A percentile compares a stretch with the other conserved stretches of the same genome.
phyloP scores from a whole-genome alignment of 2,888 invertebrate species.

The Scaptomyza caliginosa region DNA sequence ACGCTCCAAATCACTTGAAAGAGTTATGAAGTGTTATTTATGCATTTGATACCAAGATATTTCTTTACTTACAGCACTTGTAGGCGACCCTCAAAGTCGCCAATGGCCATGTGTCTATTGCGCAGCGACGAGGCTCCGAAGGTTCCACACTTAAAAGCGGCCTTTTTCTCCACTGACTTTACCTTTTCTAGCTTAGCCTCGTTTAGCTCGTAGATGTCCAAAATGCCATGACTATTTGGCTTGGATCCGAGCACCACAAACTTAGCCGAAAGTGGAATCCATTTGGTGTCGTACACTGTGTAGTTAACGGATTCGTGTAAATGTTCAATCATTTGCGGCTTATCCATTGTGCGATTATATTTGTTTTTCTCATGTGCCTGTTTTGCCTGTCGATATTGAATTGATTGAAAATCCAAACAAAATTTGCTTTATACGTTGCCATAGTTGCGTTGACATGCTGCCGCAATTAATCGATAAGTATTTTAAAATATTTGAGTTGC shows the following conservation, averaged over 20 bases:
- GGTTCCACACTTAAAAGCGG: conserved; percentile 95
- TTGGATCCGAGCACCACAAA: conserved; percentile 94
- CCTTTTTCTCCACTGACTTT: conserved; percentile 91
- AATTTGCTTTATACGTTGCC: conserved; percentile 28
- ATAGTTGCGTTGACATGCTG: conserved; percentile 18
- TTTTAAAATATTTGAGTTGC: background rate
- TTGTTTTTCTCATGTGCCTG: background rate
- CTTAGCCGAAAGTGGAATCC: conserved; percentile 97
- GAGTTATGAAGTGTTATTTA: background rate
- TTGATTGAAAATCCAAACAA: conserved; percentile 10
- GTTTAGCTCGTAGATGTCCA: conserved; percentile 92
- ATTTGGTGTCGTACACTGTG: conserved; percentile 95
- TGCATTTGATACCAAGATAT: background rate
- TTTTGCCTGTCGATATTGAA: conserved; percentile 5
- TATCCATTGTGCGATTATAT: conserved; percentile 86
- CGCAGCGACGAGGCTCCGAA: conserved; percentile 94
- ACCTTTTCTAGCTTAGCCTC: conserved; percentile 89
- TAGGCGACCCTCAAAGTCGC: conserved; percentile 93
- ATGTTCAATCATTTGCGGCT: conserved; percentile 96
- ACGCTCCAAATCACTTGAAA: conserved; percentile 92
- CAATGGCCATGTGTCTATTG: conserved; percentile 93
- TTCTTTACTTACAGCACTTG: conserved; percentile 89
- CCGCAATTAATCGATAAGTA: background rate
- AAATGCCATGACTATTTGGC: conserved; percentile 92
- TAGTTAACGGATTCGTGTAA: conserved; percentile 92